Base-by-base conservation (phyloP, 2,797 vertebrate species). In the Microctenopoma stevenorrisi region DNA sequence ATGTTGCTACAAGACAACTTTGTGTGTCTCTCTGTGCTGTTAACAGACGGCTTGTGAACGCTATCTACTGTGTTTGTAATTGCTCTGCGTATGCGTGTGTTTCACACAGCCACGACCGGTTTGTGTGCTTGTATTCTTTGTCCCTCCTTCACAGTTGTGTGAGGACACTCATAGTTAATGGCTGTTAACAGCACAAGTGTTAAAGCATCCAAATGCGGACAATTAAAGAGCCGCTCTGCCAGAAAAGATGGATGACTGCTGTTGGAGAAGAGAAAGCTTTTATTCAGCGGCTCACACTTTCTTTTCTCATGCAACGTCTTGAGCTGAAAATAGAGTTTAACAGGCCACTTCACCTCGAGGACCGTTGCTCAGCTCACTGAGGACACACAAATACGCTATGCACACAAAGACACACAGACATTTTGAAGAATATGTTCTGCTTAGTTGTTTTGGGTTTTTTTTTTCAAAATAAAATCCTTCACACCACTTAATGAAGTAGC, bases 111-210 rank as follows among this genome's bases (percentile, higher is more conserved):
- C 74, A 44, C 64, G 53, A 33, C 62, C 37, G 71, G 67, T 72
- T 63, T 84, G 75, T 82, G 79, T 82, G 74, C 70, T 69, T 16
- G 63, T 54, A 22, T 64, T 78, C 75, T 83, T 89, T 88, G 88
- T 81, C 68, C 72, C 82, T 61, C 67, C 85, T 85, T 95, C 95
- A 94, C 94, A 96, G 95, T 95, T 95, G 95, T 94, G 93, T 93
- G 94, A 95, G 94, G 95, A 95, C 94, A 95, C 95, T 95, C 93
- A 85, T 93, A 91, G 86, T 95, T 95, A 96, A 96, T 93, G 94
- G 95, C 93, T 95, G 94, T 94, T 95, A 94, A 87, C 94, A 95
- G 94, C 95, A 95, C 95, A 96, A 96, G 95, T 95, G 96, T 96
- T 96, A 96, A 96, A 96, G 93, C 94, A 94, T 95, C 94, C 94